phyloP scores from a whole-genome alignment of 2,797 vertebrate species.

The Remorina albescens region DNA sequence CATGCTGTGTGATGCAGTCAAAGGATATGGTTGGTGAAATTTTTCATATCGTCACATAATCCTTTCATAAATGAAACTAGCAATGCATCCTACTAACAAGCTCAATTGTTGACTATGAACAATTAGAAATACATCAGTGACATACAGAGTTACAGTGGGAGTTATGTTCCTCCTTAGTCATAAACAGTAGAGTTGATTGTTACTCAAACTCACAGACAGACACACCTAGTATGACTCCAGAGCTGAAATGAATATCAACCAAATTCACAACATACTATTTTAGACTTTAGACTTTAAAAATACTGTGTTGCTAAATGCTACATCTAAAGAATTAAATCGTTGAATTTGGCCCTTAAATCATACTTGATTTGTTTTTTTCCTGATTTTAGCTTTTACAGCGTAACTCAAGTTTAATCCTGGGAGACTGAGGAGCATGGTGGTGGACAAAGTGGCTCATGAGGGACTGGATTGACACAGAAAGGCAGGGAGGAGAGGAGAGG shows the following conservation, averaged over 20 bases:
- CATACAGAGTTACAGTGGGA: neutral
- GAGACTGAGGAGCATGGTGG: neutral
- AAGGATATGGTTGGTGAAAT: neutral
- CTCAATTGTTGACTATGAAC: neutral
- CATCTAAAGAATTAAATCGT: neutral
- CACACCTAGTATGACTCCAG: neutral
- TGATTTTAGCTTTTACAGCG: neutral
- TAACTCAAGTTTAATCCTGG: neutral
- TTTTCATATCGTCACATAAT: too few species aligned
- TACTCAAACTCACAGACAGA: neutral
- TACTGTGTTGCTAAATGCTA: neutral
- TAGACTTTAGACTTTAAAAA: too few species aligned
- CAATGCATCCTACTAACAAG: neutral
- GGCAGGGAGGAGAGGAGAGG: neutral
- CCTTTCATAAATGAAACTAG: neutral
- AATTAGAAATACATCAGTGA: neutral
- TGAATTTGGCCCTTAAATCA: neutral
- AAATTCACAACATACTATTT: neutral
- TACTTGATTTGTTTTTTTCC: neutral
- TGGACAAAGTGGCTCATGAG: constrained; percentile 26
- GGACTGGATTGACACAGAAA: neutral
- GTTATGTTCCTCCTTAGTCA: neutral
- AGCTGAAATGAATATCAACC: neutral
- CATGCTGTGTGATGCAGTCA: neutral
- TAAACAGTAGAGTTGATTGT: neutral